A percentile compares a stretch with the other conserved stretches of the same genome.
Conservation (phyloP, 2,888 invertebrate genomes). For the Polymixis lichenea region DNA sequence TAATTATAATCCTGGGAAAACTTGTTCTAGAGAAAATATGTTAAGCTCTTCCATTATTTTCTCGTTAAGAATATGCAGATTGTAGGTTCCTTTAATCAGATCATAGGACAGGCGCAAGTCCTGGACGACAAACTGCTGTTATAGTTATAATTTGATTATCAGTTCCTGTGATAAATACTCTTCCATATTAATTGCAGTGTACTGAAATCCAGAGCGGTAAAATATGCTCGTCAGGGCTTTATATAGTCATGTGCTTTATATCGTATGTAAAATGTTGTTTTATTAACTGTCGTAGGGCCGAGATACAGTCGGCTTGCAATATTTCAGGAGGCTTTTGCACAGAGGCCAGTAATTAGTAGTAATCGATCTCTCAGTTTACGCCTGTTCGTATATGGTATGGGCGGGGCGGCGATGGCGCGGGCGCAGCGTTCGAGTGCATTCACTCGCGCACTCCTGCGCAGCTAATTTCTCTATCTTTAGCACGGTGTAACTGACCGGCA, state of each 20-base stretch:
- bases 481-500: constrained; percentile 88
- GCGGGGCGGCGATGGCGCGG: constrained; percentile 73
- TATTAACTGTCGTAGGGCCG: constrained; percentile 69
- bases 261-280: constrained; percentile 53
- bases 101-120: constrained; percentile 40
- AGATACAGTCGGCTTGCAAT: constrained; percentile 72
- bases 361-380: constrained; percentile 88
- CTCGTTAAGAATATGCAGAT: constrained; percentile 59
- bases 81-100: constrained; percentile 57
- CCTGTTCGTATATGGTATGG: constrained; percentile 84
- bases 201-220: constrained; percentile 36
- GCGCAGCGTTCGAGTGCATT: constrained; percentile 81
- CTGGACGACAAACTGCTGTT: constrained; percentile 25
- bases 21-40: constrained; percentile 30
- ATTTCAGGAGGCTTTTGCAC: constrained; percentile 76
- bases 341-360: constrained; percentile 87
- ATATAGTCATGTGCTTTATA: constrained; percentile 30
- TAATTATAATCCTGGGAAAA: constrained; percentile 43
- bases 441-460: constrained; percentile 83
- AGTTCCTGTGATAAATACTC: constrained; percentile 32
- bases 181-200: constrained; percentile 37
- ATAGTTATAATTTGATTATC: constrained; percentile 58
- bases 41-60: constrained; percentile 38
- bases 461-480: constrained; percentile 91
- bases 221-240: constrained; percentile 23